Conservation (phyloP, 2,888 invertebrate genomes). For the Dione vanillae region DNA sequence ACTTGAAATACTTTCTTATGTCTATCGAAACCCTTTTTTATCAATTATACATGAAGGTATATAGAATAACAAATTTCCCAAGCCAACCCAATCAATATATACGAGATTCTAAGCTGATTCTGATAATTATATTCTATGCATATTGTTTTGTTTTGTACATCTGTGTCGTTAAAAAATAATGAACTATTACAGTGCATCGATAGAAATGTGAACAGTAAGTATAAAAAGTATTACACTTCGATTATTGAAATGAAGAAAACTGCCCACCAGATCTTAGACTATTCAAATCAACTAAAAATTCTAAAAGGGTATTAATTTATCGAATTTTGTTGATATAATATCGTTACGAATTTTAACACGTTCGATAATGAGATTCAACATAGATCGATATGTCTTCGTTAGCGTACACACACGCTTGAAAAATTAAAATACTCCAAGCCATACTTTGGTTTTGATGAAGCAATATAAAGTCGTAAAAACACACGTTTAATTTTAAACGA, state of each 20-base stretch:
- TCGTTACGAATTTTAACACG: conserved; percentile 80
- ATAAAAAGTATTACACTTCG: background rate
- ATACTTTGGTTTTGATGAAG: conserved; percentile 34
- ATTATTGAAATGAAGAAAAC: background rate
- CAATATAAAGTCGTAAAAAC: conserved; percentile 21
- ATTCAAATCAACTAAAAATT: conserved; percentile 39
- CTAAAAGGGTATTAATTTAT: conserved; percentile 76
- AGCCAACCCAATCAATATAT: too few species aligned
- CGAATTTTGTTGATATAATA: conserved; percentile 65
- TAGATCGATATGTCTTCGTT: conserved; percentile 75
- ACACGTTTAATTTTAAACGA: conserved; percentile 9
- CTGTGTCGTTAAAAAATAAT: too few species aligned
- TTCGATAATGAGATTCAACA: conserved; percentile 66
- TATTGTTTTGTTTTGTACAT: too few species aligned
- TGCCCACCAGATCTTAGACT: background rate
- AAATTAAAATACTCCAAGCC: conserved; percentile 58
- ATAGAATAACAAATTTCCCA: too few species aligned
- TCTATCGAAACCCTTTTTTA: too few species aligned
- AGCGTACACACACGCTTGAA: conserved; percentile 59
- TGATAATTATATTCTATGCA: too few species aligned
- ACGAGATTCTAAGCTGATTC: too few species aligned
- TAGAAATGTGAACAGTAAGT: background rate
- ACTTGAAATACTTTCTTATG: too few species aligned
- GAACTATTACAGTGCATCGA: too few species aligned
- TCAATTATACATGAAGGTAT: too few species aligned